Base-by-base conservation (phyloP, 2,888 invertebrate species). In the Aricia artaxerxes region DNA sequence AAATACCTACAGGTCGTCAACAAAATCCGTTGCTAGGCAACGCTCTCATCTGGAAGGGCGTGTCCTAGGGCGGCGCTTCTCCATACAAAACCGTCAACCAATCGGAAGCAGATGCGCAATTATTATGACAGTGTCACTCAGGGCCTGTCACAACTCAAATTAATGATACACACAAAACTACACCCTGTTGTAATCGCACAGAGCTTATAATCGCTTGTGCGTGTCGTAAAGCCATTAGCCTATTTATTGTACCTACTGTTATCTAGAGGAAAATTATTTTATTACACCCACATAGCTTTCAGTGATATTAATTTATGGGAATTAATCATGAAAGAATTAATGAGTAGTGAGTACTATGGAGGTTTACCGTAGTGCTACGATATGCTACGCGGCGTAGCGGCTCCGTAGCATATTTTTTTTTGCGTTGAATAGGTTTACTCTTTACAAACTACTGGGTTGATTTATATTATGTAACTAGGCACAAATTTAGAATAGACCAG, bases 101-200 rank as follows among this genome's bases (percentile, higher is more conserved):
- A 93, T 92, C 87, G 86, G 83, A 82, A 84, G 84, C 89, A 91
- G 92, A 93, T 90, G 89, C 87, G 84, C 86, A 84, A 84, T 83
- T 89, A 87, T 91, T 93, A 93, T 92, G 93, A 93, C 92, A 91
- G 73, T 91, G 90, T 92, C 93, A 92, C 86, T 87, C 86, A 84
- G 82, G 84, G 83, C 84, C 85, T 87, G 89, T 89, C 89, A 92
- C 89, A 85, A 83, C 81, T 57, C 49, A 78, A 81, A 53, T 72
- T 38, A 79, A 16, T n/a, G 81, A 38, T 57, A 69, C 79, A 84
- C 82, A 81, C 80, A 79, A 82, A 80, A 82, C 16, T 78, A n/a
- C 5, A 82, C 84, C 82, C 82, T 87, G 85, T 24, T 0, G 0
- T 1, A 0, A 60, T 2, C 24, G 0, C 0, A 4, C 64, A 83